Percentiles rank a stretch among this genome's conserved stretches.
phyloP scores from a whole-genome alignment of 1,140 invertebrate species.

The Ips nitidus region DNA sequence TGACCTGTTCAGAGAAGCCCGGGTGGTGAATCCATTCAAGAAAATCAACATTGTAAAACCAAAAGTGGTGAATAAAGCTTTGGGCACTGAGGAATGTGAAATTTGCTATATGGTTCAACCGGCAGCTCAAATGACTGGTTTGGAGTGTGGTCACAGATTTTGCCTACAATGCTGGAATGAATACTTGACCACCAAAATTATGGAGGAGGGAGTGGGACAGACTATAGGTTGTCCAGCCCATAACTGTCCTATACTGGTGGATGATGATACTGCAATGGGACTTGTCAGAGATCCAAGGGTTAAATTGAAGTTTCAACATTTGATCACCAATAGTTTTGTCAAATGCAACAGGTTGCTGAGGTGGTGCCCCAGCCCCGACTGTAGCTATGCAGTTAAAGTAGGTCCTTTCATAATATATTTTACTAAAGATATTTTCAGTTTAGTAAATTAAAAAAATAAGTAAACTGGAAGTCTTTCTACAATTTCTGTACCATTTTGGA shows the following conservation, averaged over 20 bases:
- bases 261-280: slow-evolving; percentile 70
- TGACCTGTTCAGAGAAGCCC: slow-evolving; percentile 64
- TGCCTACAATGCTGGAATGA: slow-evolving; percentile 69
- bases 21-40: slow-evolving; percentile 65
- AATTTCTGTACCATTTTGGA: background rate
- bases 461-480: too few species aligned
- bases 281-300: slow-evolving; percentile 66
- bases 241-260: slow-evolving; percentile 62
- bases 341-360: slow-evolving; percentile 70
- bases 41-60: slow-evolving; percentile 46
- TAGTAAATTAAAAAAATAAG: background rate
- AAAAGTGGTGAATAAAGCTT: slow-evolving; percentile 40
- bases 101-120: slow-evolving; percentile 76
- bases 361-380: slow-evolving; percentile 76
- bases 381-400: slow-evolving; percentile 70
- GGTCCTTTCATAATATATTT: slow-evolving; percentile 10
- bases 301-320: slow-evolving; percentile 69
- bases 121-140: slow-evolving; percentile 63
- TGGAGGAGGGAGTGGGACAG: slow-evolving; percentile 69
- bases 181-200: slow-evolving; percentile 73
- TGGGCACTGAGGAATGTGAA: slow-evolving; percentile 81
- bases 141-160: slow-evolving; percentile 72
- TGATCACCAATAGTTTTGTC: slow-evolving; percentile 78
- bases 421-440: background rate
- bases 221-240: slow-evolving; percentile 68